Percentiles rank a stretch among this genome's conserved stretches.
Evolutionary conservation across 2,888 invertebrate genomes (phyloP).

Genomic region (Philereme transversata): DNA sequence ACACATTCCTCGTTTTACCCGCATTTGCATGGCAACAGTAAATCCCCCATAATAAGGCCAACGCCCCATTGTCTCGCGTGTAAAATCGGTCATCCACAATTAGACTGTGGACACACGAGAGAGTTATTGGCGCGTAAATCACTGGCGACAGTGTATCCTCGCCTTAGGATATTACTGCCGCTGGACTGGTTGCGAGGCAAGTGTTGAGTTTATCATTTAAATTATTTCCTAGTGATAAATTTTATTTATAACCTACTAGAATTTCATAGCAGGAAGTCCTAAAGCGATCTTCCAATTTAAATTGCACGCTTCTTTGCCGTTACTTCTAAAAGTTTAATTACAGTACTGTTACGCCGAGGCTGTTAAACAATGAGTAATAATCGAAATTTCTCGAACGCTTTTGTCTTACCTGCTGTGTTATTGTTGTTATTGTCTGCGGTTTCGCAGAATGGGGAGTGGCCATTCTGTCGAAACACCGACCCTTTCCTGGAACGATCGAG

Average conservation of each 20-base stretch:
- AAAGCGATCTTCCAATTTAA: too few relatives aligned
- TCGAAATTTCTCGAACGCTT: too few relatives aligned
- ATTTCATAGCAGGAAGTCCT: too few relatives aligned
- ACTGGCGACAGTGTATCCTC: slow-evolving; percentile 39
- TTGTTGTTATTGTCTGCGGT: too few relatives aligned
- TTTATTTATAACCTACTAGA: background rate
- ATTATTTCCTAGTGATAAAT: slow-evolving; percentile 11
- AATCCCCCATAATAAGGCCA: slow-evolving; percentile 7
- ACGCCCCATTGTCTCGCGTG: slow-evolving; percentile 52
- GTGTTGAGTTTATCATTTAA: slow-evolving; percentile 13
- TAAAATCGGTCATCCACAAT: slow-evolving; percentile 56
- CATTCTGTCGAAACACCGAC: too few relatives aligned
- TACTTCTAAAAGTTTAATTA: too few relatives aligned
- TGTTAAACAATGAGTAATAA: too few relatives aligned
- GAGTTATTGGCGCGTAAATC: slow-evolving; percentile 59
- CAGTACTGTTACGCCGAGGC: too few relatives aligned
- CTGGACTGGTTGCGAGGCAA: slow-evolving; percentile 19
- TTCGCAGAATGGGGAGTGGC: too few relatives aligned
- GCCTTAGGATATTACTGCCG: slow-evolving; percentile 26
- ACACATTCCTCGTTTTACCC: background rate
- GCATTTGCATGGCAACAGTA: slow-evolving; percentile 3
- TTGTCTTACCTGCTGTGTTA: too few relatives aligned
- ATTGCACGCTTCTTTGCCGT: too few relatives aligned
- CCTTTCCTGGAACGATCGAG: too few relatives aligned
- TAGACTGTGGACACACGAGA: slow-evolving; percentile 43